These are phyloP conservation scores for Pristionchus mayeri DNA, from an alignment of 2,888 invertebrate species.

Conservation along the genomic window DNA sequence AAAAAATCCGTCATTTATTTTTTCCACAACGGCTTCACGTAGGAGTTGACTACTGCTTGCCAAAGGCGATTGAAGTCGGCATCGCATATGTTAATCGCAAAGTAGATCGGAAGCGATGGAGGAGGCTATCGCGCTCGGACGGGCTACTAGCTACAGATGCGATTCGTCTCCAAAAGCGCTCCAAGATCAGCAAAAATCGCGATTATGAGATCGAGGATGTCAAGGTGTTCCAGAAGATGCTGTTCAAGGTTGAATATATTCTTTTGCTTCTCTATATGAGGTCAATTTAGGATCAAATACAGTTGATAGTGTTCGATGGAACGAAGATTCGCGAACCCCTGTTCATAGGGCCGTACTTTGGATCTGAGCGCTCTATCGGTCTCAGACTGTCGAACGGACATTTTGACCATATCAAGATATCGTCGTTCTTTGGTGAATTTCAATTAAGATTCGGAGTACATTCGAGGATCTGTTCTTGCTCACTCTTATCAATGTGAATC, in stretches of 20 bases:
- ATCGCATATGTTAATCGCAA: background rate
- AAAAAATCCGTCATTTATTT: no score
- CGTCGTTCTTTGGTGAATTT: no score
- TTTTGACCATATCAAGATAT: no score
- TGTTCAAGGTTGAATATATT: background rate
- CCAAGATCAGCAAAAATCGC: background rate
- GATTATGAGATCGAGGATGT: constrained; percentile 4
- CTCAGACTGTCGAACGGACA: no score
- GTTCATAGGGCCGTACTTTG: background rate
- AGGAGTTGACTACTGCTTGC: background rate
- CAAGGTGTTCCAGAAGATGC: background rate
- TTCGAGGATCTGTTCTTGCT: no score
- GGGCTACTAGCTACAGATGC: background rate
- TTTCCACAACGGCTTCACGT: background rate
- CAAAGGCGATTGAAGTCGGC: background rate
- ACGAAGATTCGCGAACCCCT: background rate
- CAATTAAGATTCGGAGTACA: no score
- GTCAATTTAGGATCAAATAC: background rate
- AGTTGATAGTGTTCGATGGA: constrained; percentile 12
- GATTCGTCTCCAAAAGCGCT: background rate
- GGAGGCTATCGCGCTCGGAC: background rate
- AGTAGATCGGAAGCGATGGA: background rate
- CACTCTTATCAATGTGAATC: no score
- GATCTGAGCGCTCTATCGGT: background rate
- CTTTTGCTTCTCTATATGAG: background rate